These are phyloP conservation scores for Platichthys stellatus DNA, from an alignment of 2,113 vertebrate genomes.

Conservation along the genomic window DNA sequence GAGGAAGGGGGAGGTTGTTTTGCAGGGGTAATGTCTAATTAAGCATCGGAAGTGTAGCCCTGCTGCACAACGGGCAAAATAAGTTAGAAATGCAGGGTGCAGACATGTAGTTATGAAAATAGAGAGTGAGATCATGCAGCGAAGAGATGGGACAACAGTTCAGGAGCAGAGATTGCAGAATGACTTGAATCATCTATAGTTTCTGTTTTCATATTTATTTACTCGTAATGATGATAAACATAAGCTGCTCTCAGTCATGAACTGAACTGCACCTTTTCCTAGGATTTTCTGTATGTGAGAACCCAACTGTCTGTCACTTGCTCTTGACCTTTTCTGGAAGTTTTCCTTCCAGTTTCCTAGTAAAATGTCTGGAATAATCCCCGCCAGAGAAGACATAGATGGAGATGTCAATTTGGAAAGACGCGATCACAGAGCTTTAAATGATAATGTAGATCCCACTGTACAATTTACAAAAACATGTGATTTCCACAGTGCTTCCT, in stretches of 20 bases:
- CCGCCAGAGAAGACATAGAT: neutral
- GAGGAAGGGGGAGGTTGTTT: conserved; percentile 13
- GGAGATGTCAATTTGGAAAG: too few relatives aligned
- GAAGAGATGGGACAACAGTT: neutral
- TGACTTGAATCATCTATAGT: neutral
- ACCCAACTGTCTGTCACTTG: too few relatives aligned
- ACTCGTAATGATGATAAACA: neutral
- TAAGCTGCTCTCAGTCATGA: neutral
- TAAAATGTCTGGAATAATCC: too few relatives aligned
- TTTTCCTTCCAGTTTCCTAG: too few relatives aligned
- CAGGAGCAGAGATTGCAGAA: neutral
- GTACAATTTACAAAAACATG: too few relatives aligned
- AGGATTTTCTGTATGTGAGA: too few relatives aligned
- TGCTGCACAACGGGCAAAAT: conserved; percentile 18
- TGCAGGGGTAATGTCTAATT: conserved; percentile 1
- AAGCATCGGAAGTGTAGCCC: neutral
- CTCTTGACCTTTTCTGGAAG: too few relatives aligned
- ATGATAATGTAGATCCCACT: too few relatives aligned
- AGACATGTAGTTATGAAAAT: neutral
- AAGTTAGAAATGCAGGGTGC: conserved; percentile 10
- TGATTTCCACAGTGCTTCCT: too few relatives aligned
- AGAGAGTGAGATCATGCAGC: neutral
- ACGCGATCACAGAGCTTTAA: too few relatives aligned
- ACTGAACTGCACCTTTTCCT: neutral
- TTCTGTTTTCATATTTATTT: neutral